Percentiles rank a stretch among this genome's conserved stretches.
phyloP scores from a whole-genome alignment of 2,113 vertebrate species.

The Cyprinodon variegatus region DNA sequence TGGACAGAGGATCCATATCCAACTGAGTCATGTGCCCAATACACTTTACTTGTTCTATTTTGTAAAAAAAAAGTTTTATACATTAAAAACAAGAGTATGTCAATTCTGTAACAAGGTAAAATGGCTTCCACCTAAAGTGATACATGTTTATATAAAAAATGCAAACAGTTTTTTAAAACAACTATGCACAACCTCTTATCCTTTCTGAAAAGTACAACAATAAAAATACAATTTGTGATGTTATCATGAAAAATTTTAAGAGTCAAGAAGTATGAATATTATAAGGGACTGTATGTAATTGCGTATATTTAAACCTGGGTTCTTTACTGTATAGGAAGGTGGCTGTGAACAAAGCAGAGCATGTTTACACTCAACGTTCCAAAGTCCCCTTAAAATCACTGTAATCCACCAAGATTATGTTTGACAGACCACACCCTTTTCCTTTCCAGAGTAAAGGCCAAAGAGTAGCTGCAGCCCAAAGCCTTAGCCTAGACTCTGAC shows the following conservation, averaged over 20 bases:
- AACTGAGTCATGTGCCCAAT: neutral
- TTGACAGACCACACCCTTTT: constrained; percentile 66
- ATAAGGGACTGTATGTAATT: constrained; percentile 59
- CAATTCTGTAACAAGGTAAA: no score
- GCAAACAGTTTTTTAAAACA: no score
- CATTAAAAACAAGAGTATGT: no score
- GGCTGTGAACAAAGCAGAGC: constrained; percentile 31
- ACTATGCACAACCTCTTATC: no score
- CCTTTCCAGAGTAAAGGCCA: constrained; percentile 34
- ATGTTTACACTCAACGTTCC: constrained; percentile 75
- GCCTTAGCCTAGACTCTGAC: neutral
- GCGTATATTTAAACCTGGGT: constrained; percentile 71
- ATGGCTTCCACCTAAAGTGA: no score
- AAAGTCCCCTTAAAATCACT: constrained; percentile 82
- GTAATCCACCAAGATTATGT: constrained; percentile 75
- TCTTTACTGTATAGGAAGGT: constrained; percentile 71
- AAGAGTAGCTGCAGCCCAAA: constrained; percentile 38
- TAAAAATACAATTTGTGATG: neutral
- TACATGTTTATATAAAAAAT: no score
- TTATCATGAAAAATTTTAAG: neutral
- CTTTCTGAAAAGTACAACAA: neutral
- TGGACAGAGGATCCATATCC: neutral
- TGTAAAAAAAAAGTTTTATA: neutral
- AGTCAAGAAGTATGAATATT: neutral
- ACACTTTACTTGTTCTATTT: neutral